Evolutionary conservation across 1,140 invertebrate species (phyloP), one percentile per base, ranked within the genome.

Genomic region (Zaprionus ghesquierei): DNA sequence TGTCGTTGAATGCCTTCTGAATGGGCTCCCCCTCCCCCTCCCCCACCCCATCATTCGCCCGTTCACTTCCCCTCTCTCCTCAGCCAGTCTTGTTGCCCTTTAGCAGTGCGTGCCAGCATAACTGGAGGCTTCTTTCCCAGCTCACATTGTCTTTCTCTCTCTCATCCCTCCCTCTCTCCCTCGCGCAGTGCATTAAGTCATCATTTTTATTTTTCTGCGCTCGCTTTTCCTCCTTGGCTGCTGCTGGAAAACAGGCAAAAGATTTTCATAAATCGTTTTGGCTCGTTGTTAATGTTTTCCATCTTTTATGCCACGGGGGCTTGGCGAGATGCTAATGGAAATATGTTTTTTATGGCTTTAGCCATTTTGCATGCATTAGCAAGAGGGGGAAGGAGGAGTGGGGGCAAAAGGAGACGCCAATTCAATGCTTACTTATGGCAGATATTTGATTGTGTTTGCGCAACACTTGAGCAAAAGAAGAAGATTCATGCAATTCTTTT

Each of bases 281-380:
- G 78, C 65, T 50, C 27, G 56, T 64, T 66, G 66, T 85, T 78
- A 78, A 87, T 86, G 63, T 81, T 74, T 74, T 74, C 58, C 71
- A 62, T 69, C 65, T 87, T 86, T 81, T 86, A 71, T 81, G 63
- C 68, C 55, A 76, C 54, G 62, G 55, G 49, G 69, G 8, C 18
- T 22, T 6, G 18, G 20, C 18, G 41, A 20, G n/a, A n/a, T n/a
- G 41, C n/a, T 46, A 46, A 46, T 46, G 74, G 53, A 84, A 78
- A 85, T 81, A 81, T 81, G 74, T 69, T 85, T 85, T 86, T 85
- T 87, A 87, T 85, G 81, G 81, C 81, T 86, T 64, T 82, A 77
- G 66, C 70, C 79, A 82, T 86, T 86, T 86, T 86, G 78, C 78
- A 87, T 81, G 81, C 81, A 87, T 86, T 86, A 87, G 78, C 82